phyloP scores from a whole-genome alignment of 2,797 vertebrate species.

The Selene dorsalis region DNA sequence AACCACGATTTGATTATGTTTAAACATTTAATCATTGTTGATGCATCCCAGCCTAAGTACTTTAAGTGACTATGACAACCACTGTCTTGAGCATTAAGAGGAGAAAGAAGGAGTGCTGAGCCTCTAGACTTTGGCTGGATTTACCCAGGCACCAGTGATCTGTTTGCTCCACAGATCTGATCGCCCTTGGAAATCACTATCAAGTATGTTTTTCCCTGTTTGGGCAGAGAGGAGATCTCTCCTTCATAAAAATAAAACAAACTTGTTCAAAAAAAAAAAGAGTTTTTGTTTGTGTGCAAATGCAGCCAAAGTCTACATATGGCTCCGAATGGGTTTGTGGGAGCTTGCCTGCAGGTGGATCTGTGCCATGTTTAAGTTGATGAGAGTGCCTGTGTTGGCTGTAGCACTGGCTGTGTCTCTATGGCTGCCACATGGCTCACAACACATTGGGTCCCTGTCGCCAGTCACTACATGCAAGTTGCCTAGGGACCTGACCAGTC shows the following conservation, averaged over 20 bases:
- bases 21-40: constrained; percentile 17
- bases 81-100: constrained; percentile 21
- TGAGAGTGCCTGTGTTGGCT: constrained; percentile 75
- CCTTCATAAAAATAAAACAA: not conserved
- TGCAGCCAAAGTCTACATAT: constrained; percentile 49
- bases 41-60: constrained; percentile 58
- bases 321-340: constrained; percentile 57
- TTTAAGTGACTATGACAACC: constrained; percentile 26
- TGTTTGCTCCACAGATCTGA: not conserved
- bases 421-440: constrained; percentile 77
- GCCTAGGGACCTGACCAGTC: constrained; percentile 84
- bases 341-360: constrained; percentile 80
- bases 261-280: not conserved
- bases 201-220: constrained; percentile 5
- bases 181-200: constrained; percentile 3
- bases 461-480: constrained; percentile 84
- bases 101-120: constrained; percentile 29
- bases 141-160: constrained; percentile 34
- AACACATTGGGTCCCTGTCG: constrained; percentile 77
- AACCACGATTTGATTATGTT: constrained; percentile 15
- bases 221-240: constrained; percentile 6
- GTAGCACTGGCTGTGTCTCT: constrained; percentile 72
- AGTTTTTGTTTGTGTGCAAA: constrained; percentile 36
- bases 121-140: constrained; percentile 45
- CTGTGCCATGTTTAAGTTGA: constrained; percentile 81